phyloP scores from a whole-genome alignment of 2,797 vertebrate genomes.

The Liparis tanakae region DNA sequence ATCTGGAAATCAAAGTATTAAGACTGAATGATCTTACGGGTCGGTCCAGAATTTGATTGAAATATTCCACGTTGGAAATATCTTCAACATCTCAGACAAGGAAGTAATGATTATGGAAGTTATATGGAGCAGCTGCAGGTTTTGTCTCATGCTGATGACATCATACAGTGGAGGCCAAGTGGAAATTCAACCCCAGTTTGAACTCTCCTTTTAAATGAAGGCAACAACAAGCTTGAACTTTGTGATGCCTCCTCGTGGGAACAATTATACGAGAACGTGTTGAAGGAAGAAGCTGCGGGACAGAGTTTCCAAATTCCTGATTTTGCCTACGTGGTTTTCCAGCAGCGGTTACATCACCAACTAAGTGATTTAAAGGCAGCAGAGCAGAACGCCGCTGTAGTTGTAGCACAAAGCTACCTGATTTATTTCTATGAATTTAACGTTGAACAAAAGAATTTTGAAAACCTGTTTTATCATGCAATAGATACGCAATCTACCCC shows the following conservation, averaged over 20 bases:
- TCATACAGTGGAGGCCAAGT: neutral
- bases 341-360: neutral
- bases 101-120: neutral
- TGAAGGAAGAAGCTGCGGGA: neutral
- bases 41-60: neutral
- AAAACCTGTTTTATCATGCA: neutral
- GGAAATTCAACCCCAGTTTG: neutral
- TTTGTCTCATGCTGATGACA: neutral
- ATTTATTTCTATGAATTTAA: slow-evolving; percentile 4
- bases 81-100: slow-evolving; percentile 1
- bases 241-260: neutral
- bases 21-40: neutral
- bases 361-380: neutral
- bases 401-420: slow-evolving; percentile 14
- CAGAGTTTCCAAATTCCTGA: neutral
- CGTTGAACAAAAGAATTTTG: neutral
- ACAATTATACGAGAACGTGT: slow-evolving; percentile 4
- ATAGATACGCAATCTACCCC: neutral
- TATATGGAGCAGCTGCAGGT: slow-evolving; percentile 10
- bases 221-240: neutral
- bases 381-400: slow-evolving; percentile 4
- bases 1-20: neutral
- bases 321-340: slow-evolving; percentile 13
- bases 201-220: neutral
- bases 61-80: neutral